phyloP scores from a whole-genome alignment of 2,113 vertebrate species.

The Corythornis madagascariensis region DNA sequence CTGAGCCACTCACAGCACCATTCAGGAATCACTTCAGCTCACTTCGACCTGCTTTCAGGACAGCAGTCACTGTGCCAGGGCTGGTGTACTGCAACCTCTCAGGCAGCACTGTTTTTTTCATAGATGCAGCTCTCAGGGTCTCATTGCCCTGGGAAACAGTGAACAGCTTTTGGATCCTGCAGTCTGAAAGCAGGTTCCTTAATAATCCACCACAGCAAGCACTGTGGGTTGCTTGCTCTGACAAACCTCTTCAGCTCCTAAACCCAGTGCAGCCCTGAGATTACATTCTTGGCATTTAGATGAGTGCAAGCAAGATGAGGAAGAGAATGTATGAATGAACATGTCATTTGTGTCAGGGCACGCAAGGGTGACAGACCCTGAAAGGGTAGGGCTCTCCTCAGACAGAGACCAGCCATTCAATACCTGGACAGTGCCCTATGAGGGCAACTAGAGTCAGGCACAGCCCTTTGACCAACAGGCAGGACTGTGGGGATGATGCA shows the following conservation, averaged over 20 bases:
- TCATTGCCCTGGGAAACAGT: neutral
- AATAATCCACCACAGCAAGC: neutral
- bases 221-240: neutral
- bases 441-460: neutral
- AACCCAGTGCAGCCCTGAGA: neutral
- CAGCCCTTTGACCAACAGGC: neutral
- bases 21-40: neutral
- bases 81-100: neutral
- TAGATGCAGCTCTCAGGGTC: neutral
- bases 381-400: neutral
- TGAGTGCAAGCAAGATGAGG: neutral
- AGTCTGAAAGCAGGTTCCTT: neutral
- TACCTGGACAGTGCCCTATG: too few species aligned
- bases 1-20: rapidly evolving
- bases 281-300: neutral
- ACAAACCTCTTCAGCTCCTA: neutral
- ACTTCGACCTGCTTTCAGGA: neutral
- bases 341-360: neutral
- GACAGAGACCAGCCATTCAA: neutral
- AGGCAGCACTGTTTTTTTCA: neutral
- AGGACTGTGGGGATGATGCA: neutral
- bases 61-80: neutral
- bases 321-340: neutral
- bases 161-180: neutral
- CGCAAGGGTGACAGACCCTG: neutral